Evolutionary conservation across 1,140 invertebrate species (phyloP), one percentile per base, ranked within the genome.

Genomic region (Notospermus geniculatus): DNA sequence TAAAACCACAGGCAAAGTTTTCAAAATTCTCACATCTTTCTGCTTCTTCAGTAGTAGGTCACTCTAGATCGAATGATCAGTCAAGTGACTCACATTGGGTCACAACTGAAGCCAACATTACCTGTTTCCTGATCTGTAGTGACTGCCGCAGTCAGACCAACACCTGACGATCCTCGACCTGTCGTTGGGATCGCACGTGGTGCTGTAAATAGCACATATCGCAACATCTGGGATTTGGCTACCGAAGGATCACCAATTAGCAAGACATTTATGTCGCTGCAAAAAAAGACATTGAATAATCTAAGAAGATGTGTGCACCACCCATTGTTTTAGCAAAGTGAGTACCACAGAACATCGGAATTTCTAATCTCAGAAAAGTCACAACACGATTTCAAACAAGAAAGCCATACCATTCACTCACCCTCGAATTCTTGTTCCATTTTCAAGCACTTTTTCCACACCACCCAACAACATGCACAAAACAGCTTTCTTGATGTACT

Each of bases 191-290:
- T 91, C 27, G 96, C 97, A 60, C 96, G 82, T 0, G 95, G 95
- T 0, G 97, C 96, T 0, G 93, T 96, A 73, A 89, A 87, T 45
- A 98, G 80, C 1, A 99, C 96, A 76, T 98, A 99, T 4, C 95
- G 88, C 57, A 99, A 80, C 67, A 99, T 82, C 78, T 99, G 97
- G 0, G 96, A 99, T 82, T 99, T 99, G 2, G 97, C 97, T 50
- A 99, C 97, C 55, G 94, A 97, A 0, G 97, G 97, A 86, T 99
- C 97, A 50, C 97, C 97, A 75, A 99, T 98, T 0, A 99, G 83
- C 19, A 99, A 83, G 32, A 99, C 84, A 80, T 99, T 99, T 54
- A 99, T 97, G 76, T 99, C 97, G 68, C 90, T 90, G 75, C 50
- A 62, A 56, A 66, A n/a, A 27, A 30, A 63, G n/a, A 66, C n/a